Conservation (phyloP, 2,797 vertebrate species). For the Geotrypetes seraphini region DNA sequence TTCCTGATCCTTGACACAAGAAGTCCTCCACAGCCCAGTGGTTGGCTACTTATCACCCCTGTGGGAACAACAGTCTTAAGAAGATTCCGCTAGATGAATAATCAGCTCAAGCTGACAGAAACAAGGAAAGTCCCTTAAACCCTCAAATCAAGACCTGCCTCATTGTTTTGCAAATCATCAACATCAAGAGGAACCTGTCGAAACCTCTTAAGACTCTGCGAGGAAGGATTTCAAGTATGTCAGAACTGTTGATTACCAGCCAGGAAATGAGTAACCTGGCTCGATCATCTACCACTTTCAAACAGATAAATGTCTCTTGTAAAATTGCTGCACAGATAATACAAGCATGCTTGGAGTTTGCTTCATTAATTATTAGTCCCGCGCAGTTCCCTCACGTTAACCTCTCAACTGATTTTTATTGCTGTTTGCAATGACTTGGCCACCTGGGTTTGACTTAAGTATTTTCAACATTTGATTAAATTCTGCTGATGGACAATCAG, state of each 20-base stretch:
- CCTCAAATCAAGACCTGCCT: constrained; percentile 60
- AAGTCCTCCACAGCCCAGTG: constrained; percentile 36
- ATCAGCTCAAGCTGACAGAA: constrained; percentile 55
- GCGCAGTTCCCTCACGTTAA: constrained; percentile 7
- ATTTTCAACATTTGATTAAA: no score
- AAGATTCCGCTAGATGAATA: constrained; percentile 69
- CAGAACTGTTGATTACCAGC: constrained; percentile 35
- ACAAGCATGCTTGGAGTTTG: no score
- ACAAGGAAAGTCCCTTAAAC: constrained; percentile 59
- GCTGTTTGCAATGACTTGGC: no score
- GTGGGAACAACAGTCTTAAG: constrained; percentile 46
- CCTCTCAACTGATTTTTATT: no score
- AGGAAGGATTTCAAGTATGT: constrained; percentile 39
- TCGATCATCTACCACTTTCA: constrained; percentile 33
- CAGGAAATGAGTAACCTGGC: constrained; percentile 44
- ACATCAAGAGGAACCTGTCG: constrained; percentile 61
- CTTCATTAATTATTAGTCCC: constrained; percentile 2
- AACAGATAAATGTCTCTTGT: constrained; percentile 14
- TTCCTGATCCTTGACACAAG: constrained; percentile 48
- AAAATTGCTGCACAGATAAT: no score
- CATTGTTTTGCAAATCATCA: constrained; percentile 79
- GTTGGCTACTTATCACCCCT: constrained; percentile 38
- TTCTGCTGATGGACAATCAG: no score
- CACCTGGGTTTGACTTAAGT: no score
- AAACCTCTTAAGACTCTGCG: constrained; percentile 45